Evolutionary conservation across 2,888 invertebrate species (phyloP), one percentile per base, ranked within the genome.

Genomic region (Ptychoptera contaminata): DNA sequence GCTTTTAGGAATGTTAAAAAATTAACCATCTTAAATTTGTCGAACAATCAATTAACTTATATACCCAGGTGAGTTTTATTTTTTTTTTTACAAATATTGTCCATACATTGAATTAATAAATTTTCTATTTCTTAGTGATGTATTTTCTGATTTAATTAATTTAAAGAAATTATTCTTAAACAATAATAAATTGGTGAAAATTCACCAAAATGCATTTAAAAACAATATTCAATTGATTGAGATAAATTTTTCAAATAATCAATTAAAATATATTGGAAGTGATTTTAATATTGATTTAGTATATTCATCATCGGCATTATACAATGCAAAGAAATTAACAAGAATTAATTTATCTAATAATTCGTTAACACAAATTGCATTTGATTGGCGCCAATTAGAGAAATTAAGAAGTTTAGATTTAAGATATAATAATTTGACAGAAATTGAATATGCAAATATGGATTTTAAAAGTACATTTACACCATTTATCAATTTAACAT

Each of bases 271-370:
- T 45, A 54, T 62, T 6, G 59, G 64, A 34, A 53, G 57, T 0
- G 52, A 52, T 12, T 2, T 39, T 3, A 47, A 47, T 48, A 14
- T 30, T 5, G 23, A 29, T n/a, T 16, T 23, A 23, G 12, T 12
- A 14, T 45, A 49, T 34, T 30, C 56, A 8, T 58, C 56, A 37
- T 79, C 80, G 7, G 79, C 79, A 0, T 77, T 82, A 52, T 62
- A 67, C 14, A 57, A 64, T 37, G 71, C 77, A 11, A 23, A 5
- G 7, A 65, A 71, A 44, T 62, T 82, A 41, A 66, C 69, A 51
- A 61, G 69, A 45, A 63, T 82, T 16, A 71, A 78, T 56, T 60
- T 82, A 46, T 70, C 74, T 36, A 71, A 77, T 53, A 83, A 82
- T 57, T 69, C 71, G 37, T 73, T 84, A 35, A 65, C 68, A 46